Evolutionary conservation across 1,140 invertebrate species (phyloP), one percentile per base, ranked within the genome.

Genomic region (Cardiocondyla obscurior): DNA sequence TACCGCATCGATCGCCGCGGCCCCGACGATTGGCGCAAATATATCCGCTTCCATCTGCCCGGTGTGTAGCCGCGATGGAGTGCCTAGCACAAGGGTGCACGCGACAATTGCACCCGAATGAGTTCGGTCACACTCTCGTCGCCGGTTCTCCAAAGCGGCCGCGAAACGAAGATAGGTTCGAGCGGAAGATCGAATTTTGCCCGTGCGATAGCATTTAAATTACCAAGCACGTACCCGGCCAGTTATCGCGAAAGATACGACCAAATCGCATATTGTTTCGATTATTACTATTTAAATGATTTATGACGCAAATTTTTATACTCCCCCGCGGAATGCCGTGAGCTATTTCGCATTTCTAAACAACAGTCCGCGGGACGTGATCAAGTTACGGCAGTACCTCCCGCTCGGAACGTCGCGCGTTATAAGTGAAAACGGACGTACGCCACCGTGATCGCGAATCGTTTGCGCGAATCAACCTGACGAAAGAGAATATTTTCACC

Each of bases 1-100:
- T 82, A n/a, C 51, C 84, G 82, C 84, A 46, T 93, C 89, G 90
- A 93, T 92, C 72, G 46, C 46, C 46, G 58, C 65, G 51, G 51
- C 74, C 81, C 58, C 86, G 85, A 81, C 83, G 55, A 87, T 86
- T 86, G 82, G 55, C 85, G 86, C 82, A 53, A 65, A 69, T 73
- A 69, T 73, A 84, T 77, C 53, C 74, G 70, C 74, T 81, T 83
- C 65, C 53, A 57, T 82, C 67, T 73, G 69, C 57, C 39, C 12
- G 36, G 58, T 16, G 30, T 53, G 73, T 65, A 77, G 39, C n/a
- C 81, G 64, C 62, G 28, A 62, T 51, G 79, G 55, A 74, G 85
- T 87, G 72, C 86, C 86, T 87, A 81, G 86, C 62, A 87, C 86
- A 77, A 81, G 64, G 49, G 64, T 84, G 86, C 85, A 88, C 85